Evolutionary conservation across 2,113 vertebrate genomes (phyloP).

Genomic region (Gadus chalcogrammus): DNA sequence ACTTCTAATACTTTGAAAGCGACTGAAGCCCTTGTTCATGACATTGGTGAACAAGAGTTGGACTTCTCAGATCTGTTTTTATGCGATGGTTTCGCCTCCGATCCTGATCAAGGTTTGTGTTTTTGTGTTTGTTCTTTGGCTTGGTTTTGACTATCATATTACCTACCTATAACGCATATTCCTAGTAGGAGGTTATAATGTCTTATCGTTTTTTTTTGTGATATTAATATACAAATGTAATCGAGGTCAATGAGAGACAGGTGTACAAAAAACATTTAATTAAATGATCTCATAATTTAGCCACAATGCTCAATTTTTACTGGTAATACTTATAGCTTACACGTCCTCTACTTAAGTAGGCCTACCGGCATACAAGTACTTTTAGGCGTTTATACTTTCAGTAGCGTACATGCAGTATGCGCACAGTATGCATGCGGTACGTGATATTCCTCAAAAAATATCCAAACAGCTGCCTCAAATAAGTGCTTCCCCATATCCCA

Average conservation of each 20-base stretch:
- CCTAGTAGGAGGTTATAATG: background rate
- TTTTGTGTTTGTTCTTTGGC: constrained; percentile 64
- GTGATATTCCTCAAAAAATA: too few relatives aligned
- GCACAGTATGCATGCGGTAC: too few relatives aligned
- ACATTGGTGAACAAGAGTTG: constrained; percentile 80
- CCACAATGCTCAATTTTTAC: background rate
- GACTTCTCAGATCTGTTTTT: constrained; percentile 88
- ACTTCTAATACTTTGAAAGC: constrained; percentile 66
- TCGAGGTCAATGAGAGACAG: too few relatives aligned
- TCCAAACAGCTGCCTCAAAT: too few relatives aligned
- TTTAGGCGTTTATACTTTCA: too few relatives aligned
- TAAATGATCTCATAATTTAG: background rate
- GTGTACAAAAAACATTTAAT: background rate
- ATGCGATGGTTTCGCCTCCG: constrained; percentile 56
- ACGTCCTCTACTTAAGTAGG: background rate
- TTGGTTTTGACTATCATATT: constrained; percentile 4
- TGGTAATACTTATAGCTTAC: constrained; percentile 1
- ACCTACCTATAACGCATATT: background rate
- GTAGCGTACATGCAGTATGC: too few relatives aligned
- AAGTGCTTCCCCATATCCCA: too few relatives aligned
- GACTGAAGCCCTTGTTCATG: constrained; percentile 40
- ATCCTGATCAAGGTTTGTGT: constrained; percentile 71
- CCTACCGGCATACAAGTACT: background rate
- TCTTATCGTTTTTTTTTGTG: background rate
- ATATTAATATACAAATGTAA: background rate